phyloP scores from a whole-genome alignment of 1,140 invertebrate genomes.

The Orussus abietinus region DNA sequence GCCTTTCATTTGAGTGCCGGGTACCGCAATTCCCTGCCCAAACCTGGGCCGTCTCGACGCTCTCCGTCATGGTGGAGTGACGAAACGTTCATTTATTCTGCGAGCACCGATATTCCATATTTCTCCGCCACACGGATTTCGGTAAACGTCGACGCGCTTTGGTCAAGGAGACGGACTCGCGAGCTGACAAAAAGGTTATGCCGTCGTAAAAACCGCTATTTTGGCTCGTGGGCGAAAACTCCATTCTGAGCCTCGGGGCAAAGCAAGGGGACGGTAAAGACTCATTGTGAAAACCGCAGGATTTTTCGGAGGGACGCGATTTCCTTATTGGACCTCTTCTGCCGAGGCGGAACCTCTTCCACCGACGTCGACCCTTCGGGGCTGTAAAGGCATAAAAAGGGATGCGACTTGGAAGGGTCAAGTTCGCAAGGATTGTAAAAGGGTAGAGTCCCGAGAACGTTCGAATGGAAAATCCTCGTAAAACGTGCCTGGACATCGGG shows the following conservation, averaged over 20 bases:
- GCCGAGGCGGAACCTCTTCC: background rate
- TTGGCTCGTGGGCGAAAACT: conserved; percentile 27
- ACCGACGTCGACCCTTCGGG: background rate
- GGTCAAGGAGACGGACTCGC: background rate
- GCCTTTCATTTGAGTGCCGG: no score
- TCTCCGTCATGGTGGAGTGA: no score
- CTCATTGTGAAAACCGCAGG: conserved; percentile 38
- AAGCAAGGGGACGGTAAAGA: conserved; percentile 2
- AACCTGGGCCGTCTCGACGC: no score
- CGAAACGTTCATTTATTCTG: no score
- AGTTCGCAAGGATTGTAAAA: conserved; percentile 25
- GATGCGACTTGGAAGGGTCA: conserved; percentile 13
- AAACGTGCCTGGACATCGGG: conserved; percentile 28
- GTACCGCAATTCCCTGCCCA: no score
- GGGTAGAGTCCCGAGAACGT: conserved; percentile 11
- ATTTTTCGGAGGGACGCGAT: conserved; percentile 31
- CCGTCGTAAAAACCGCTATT: conserved; percentile 39
- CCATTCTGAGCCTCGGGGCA: conserved; percentile 1
- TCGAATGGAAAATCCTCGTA: conserved; percentile 18
- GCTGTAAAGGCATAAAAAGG: conserved; percentile 15
- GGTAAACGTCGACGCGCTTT: background rate
- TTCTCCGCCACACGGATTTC: background rate
- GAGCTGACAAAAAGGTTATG: conserved; percentile 32
- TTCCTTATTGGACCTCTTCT: no score
- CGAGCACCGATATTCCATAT: no score